Evolutionary conservation across 2,797 vertebrate genomes (phyloP), one percentile per base, ranked within the genome.

Genomic region (Alcedo quadribrachys): DNA sequence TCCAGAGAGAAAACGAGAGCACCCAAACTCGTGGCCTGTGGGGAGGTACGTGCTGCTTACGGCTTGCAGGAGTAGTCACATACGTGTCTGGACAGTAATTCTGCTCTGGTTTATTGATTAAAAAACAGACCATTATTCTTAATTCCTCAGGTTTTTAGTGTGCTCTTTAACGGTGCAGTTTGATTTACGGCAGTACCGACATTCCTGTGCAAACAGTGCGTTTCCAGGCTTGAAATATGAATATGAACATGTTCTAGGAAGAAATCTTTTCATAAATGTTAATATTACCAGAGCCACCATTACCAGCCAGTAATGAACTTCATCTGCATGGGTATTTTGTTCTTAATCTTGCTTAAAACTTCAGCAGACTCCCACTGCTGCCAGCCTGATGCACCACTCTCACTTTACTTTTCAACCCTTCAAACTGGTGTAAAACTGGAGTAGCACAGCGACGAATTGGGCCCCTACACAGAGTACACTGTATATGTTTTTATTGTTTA

Each of bases 401-500:
- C 65, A 35, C 50, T 65, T 20, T 15, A 5, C 28, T 51, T 16
- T 42, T 40, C 35, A 27, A 45, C 45, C 4, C 6, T 5, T 15
- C 55, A 75, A 90, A 58, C 15, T 30, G 68, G 84, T 80, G 78
- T 92, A 90, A 87, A 90, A 33, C 51, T 8, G 63, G 89, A 93
- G 63, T 32, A 85, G 55, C 16, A 10, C 35, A 50, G 76, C 1
- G 16, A 76, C 0, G 2, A 70, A 63, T 85, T 65, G 73, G 69
- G 74, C 68, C 69, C 71, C 76, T 85, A 37, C 45, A 88, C 89
- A 93, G 87, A 91, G 69, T 62, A 87, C 50, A 66, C 75, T 92
- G 87, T 93, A 95, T 91, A 94, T 46, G 60, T 85, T 86, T 93
- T 94, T 90, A 89, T 88, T 93, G 70, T 81, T 74, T 86, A 95